Percentiles rank a stretch among this genome's conserved stretches.
Conservation (phyloP, 2,113 vertebrate genomes). For the Zapornia atra region DNA sequence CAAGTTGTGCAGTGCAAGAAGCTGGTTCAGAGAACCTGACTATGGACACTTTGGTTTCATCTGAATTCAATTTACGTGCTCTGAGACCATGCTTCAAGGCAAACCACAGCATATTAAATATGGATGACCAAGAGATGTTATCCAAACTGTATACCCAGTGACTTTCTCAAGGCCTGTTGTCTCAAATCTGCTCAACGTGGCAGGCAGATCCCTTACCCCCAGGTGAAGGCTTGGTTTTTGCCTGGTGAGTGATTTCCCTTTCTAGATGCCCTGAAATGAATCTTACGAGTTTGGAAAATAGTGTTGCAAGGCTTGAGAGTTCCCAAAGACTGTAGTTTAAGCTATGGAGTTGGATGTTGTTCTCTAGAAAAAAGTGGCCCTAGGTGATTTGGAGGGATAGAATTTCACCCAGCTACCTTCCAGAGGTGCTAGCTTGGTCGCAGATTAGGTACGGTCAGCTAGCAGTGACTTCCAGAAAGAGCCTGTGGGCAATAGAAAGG, state of each 20-base stretch:
- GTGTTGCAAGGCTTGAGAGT: not conserved
- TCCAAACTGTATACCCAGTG: not conserved
- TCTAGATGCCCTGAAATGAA: not conserved
- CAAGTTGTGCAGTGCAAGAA: not conserved
- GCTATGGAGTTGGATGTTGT: not conserved
- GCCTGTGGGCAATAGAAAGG: not conserved
- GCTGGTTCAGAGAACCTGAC: not conserved
- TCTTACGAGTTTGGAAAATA: not conserved
- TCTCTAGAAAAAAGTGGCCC: not conserved
- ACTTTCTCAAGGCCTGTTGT: not conserved
- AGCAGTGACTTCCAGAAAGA: not conserved
- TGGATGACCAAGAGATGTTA: not conserved
- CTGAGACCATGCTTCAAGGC: not conserved
- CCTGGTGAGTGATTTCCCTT: not conserved
- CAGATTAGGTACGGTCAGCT: not conserved
- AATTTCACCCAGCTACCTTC: not conserved
- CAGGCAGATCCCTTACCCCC: not conserved
- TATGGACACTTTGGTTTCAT: not conserved
- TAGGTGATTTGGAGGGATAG: not conserved
- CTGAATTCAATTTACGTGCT: not conserved
- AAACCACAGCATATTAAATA: not conserved
- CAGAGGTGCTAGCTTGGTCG: not conserved
- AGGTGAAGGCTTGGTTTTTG: not conserved
- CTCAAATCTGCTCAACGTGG: not conserved
- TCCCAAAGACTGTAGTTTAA: not conserved